Evolutionary conservation across 2,888 invertebrate genomes (phyloP).

Genomic region (Chymomyza procnemis): DNA sequence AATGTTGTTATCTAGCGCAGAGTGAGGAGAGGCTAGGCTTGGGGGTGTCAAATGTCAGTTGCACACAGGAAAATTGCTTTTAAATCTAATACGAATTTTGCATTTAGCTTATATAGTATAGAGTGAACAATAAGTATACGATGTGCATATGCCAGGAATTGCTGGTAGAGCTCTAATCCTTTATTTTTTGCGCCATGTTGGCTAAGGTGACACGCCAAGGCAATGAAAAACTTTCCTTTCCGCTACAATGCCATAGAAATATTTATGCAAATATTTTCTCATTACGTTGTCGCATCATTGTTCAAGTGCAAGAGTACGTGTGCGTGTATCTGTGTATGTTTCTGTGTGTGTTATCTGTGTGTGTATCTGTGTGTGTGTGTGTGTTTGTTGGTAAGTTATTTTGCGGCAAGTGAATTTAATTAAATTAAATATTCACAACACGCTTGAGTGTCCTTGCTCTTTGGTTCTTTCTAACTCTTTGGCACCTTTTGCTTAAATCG

Average conservation of each 20-base stretch:
- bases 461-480: slow-evolving; percentile 23
- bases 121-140: too few species aligned
- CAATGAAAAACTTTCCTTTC: slow-evolving; percentile 26
- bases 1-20: slow-evolving; percentile 57
- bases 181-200: background rate
- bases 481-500: slow-evolving; percentile 26
- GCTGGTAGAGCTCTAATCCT: background rate
- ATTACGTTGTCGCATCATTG: slow-evolving; percentile 54
- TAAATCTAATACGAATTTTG: slow-evolving; percentile 50
- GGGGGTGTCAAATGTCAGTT: slow-evolving; percentile 14
- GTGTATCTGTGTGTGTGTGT: background rate
- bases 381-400: slow-evolving; percentile 65
- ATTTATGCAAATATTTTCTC: slow-evolving; percentile 70
- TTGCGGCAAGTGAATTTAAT: slow-evolving; percentile 65
- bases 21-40: background rate
- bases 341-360: slow-evolving; percentile 14
- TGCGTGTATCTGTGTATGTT: slow-evolving; percentile 4
- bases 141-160: slow-evolving; percentile 57
- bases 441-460: slow-evolving; percentile 32
- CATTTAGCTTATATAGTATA: background rate
- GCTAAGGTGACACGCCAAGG: background rate
- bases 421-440: slow-evolving; percentile 69
- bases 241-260: slow-evolving; percentile 53
- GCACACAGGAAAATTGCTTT: slow-evolving; percentile 28
- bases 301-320: slow-evolving; percentile 2